Evolutionary conservation across 1,140 invertebrate species (phyloP).

Genomic region (Diuraphis noxia): DNA sequence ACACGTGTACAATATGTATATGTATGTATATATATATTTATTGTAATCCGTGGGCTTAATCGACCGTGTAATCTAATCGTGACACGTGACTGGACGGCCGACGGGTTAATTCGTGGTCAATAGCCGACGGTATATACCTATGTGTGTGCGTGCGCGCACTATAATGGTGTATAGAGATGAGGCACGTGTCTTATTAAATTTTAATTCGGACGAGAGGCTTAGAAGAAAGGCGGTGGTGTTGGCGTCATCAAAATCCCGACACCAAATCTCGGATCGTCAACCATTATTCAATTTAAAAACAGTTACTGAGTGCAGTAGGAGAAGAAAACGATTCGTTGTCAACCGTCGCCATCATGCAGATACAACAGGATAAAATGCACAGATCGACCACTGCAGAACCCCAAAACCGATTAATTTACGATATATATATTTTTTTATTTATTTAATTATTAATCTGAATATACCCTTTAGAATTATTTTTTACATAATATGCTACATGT

Average conservation of each 20-base stretch:
- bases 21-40: not conserved
- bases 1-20: not conserved
- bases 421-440: not conserved
- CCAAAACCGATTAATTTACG: not conserved
- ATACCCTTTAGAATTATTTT: not conserved
- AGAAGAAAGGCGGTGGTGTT: not conserved
- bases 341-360: not conserved
- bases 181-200: not conserved
- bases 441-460: not conserved
- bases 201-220: not conserved
- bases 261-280: not conserved
- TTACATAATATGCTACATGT: not conserved
- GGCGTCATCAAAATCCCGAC: too few species aligned
- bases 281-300: not conserved
- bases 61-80: slow-evolving; percentile 41
- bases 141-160: not conserved
- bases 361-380: not conserved
- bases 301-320: not conserved
- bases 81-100: slow-evolving; percentile 38
- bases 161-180: not conserved
- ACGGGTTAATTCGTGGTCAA: slow-evolving; percentile 41
- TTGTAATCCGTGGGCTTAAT: slow-evolving; percentile 16
- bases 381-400: not conserved
- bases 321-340: not conserved
- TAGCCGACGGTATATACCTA: not conserved